Evolutionary conservation across 2,888 invertebrate species (phyloP).

Genomic region (Sthenelais limicola): DNA sequence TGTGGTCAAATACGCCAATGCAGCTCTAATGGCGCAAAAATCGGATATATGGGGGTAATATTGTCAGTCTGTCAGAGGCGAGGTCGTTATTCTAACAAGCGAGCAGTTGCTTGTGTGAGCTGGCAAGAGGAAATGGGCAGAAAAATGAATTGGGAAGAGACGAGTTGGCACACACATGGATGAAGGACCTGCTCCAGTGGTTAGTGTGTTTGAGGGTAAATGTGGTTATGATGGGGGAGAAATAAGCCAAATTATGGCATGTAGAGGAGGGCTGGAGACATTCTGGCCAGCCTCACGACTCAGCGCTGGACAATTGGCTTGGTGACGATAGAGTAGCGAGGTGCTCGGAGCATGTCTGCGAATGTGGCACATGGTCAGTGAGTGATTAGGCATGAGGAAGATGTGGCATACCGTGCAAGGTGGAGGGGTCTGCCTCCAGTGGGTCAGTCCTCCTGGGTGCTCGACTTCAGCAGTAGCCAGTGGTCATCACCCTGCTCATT

Average conservation of each 20-base stretch:
- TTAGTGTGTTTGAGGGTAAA: slow-evolving; percentile 9
- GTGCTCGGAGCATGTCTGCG: background rate
- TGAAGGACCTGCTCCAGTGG: too few species aligned
- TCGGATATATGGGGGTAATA: slow-evolving; percentile 40
- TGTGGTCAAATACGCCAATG: slow-evolving; percentile 27
- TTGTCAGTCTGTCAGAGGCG: background rate
- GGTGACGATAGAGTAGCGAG: background rate
- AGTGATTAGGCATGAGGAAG: slow-evolving; percentile 18
- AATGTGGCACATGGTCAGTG: slow-evolving; percentile 18
- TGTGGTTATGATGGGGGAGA: slow-evolving; percentile 34
- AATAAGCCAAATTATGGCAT: slow-evolving; percentile 36
- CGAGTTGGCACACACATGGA: too few species aligned
- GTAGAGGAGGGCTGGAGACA: background rate
- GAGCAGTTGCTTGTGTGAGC: too few species aligned
- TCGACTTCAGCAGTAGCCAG: background rate
- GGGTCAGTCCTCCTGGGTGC: background rate
- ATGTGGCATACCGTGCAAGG: too few species aligned
- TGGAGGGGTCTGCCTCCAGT: background rate
- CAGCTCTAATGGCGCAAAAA: slow-evolving; percentile 34
- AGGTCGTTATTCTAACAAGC: slow-evolving; percentile 38
- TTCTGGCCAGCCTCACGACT: background rate
- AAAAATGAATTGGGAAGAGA: slow-evolving; percentile 20
- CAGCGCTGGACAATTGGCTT: background rate
- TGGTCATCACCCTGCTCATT: background rate
- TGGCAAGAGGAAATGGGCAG: slow-evolving; percentile 13